Evolutionary conservation across 2,888 invertebrate species (phyloP).

Genomic region (Leptarthrus brevirostris): DNA sequence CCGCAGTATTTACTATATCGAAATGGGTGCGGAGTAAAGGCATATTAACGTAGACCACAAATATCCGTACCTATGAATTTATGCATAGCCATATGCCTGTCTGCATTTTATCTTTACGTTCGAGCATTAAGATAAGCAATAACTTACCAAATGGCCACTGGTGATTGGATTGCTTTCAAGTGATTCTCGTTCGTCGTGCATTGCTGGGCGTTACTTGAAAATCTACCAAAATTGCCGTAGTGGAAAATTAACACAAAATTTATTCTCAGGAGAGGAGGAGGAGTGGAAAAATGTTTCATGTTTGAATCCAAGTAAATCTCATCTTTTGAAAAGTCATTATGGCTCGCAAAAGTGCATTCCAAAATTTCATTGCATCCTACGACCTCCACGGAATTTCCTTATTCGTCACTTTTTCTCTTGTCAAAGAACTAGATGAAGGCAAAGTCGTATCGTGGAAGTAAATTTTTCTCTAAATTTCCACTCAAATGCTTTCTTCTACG

Average conservation of each 20-base stretch:
- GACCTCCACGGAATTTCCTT: slow-evolving; percentile 20
- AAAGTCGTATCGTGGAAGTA: slow-evolving; percentile 49
- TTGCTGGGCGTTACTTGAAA: too few species aligned
- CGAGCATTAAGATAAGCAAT: background rate
- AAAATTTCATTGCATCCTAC: slow-evolving; percentile 32
- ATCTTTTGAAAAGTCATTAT: too few species aligned
- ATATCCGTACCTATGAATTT: too few species aligned
- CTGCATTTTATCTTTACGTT: background rate
- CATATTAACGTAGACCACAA: too few species aligned
- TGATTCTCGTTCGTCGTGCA: background rate
- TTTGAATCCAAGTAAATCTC: too few species aligned
- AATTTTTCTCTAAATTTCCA: slow-evolving; percentile 47
- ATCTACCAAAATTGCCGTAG: too few species aligned
- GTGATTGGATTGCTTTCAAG: background rate
- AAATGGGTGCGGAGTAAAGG: too few species aligned
- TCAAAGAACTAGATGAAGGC: background rate
- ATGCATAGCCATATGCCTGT: too few species aligned
- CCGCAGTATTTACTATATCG: too few species aligned
- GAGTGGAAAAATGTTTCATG: too few species aligned
- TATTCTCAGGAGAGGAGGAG: too few species aligned
- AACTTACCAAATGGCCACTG: background rate
- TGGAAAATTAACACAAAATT: too few species aligned
- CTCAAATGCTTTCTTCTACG: slow-evolving; percentile 39
- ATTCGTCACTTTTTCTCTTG: slow-evolving; percentile 27
- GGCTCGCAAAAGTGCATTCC: slow-evolving; percentile 22